Evolutionary conservation across 1,140 invertebrate species (phyloP).

Genomic region (Macrocentrus cingulum): DNA sequence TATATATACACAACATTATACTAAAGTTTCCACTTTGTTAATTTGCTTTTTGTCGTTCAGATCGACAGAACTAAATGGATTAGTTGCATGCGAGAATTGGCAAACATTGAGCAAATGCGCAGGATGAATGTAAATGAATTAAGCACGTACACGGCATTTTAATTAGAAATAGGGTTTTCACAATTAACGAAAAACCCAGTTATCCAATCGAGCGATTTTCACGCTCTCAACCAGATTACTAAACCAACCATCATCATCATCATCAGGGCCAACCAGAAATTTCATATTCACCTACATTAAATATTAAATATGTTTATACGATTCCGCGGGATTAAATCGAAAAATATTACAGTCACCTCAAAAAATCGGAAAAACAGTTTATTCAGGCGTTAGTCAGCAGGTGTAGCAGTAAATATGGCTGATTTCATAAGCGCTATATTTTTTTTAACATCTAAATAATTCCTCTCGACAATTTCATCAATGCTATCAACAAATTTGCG

Average conservation of each 20-base stretch:
- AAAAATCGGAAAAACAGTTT: too few species aligned
- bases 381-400: conserved; percentile 21
- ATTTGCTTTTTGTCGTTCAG: not conserved
- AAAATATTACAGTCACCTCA: too few species aligned
- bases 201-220: conserved; percentile 19
- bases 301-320: too few species aligned
- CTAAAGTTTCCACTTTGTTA: too few species aligned
- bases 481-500: conserved; percentile 9
- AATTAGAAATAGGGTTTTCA: conserved; percentile 22
- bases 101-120: conserved; percentile 13
- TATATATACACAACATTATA: too few species aligned
- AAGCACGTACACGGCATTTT: conserved; percentile 20
- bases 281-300: too few species aligned
- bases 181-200: conserved; percentile 20
- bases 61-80: conserved; percentile 25
- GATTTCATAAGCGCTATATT: conserved; percentile 21
- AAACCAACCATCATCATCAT: not conserved
- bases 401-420: conserved; percentile 16
- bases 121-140: conserved; percentile 22
- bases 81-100: conserved; percentile 20
- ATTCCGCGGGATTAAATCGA: too few species aligned
- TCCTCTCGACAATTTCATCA: not conserved
- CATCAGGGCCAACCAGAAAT: not conserved
- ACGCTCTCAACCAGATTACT: not conserved
- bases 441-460: conserved; percentile 1